Evolutionary conservation across 2,113 vertebrate species (phyloP), one percentile per base, ranked within the genome.

Genomic region (Dromas ardeola): DNA sequence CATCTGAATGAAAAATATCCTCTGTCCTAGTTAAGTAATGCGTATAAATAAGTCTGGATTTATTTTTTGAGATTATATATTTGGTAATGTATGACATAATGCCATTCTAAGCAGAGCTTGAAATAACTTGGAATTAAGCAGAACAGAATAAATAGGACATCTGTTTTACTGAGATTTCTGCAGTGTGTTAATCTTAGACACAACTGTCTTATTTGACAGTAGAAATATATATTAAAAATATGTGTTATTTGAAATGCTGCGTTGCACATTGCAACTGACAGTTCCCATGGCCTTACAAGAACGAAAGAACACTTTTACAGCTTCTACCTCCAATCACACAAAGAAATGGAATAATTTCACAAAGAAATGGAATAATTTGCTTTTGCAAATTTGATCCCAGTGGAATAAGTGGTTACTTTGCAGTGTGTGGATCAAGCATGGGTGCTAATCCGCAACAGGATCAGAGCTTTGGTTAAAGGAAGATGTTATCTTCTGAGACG

Each of bases 101-200:
- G 79, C 15, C 32, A 38, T 58, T 90, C 32, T 86, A 95, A 90
- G 67, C 63, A 81, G 59, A 86, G 22, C 59, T 71, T 77, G 45
- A 90, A 95, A 93, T 92, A 92, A 83, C 62, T 81, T 92, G 50
- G 36, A 81, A 86, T 92, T 83, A 90, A 83, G 19, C 26, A 62
- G 76, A 92, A 36, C 20, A 88, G 63, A 94, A 81, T 70, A 95
- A 74, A 78, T 23, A 62, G 67, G 55, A 66, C 62, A 86, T 81
- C 72, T 83, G 50, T 83, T 88, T 89, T 61, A 65, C 23, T 38
- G 49, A 82, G 50, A 66, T 84, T 92, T 77, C 34, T 92, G 63
- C 67, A 83, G 6, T 1, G 3, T 95, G 21, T 82, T 88, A 65
- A 73, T 79, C 72, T 82, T 53, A 80, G 53, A 73, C 66, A 74